Base-by-base conservation (phyloP, 2,888 invertebrate genomes). In the Nemotelus nigrinus region DNA sequence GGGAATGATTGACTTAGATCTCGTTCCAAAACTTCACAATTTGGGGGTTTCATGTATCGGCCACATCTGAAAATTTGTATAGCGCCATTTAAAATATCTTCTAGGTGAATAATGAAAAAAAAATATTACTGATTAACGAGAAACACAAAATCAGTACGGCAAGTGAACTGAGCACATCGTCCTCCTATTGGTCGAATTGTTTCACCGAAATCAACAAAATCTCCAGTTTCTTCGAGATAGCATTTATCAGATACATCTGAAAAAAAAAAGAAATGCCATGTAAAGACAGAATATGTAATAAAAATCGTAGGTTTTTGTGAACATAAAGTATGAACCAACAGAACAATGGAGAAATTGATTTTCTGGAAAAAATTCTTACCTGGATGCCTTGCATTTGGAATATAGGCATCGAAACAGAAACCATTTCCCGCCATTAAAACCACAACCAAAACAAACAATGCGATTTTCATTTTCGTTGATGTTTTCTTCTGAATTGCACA, bases 361-460 rank as follows among this genome's bases (percentile, higher is more conserved):
- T 25, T 25, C 25, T 25, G 25, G 25, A 25, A 25, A 25, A 25
- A 25, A 53, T 1, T 8, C 72, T 76, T 71, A 78, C 78, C 78
- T 71, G 78, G 78, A 70, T 78, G 78, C 48, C 71, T 76, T 25
- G 78, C 78, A 71, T 78, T 78, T 48, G 70, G 70, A 47, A 78
- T 70, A 10, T 78, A 78, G 25, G 70, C 63, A 53, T 78, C 78
- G 8, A 72, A 60, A 25, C 25, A 43, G 2, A 72, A n/a, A 6
- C 41, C 41, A 4, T 8, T 2, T 39, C 60, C 55, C 58, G 60
- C n/a, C 60, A 67, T 5, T 4, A 72, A 41, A 25, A 60, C 10
- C 10, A 72, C 4, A 48, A 47, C 25, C n/a, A 48, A 3, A 47
- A 48, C 50, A 4, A 67, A n/a, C 47, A n/a, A n/a, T 2, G 39